Evolutionary conservation across 2,888 invertebrate species (phyloP), one percentile per base, ranked within the genome.

Genomic region (Napeogenes sylphis): DNA sequence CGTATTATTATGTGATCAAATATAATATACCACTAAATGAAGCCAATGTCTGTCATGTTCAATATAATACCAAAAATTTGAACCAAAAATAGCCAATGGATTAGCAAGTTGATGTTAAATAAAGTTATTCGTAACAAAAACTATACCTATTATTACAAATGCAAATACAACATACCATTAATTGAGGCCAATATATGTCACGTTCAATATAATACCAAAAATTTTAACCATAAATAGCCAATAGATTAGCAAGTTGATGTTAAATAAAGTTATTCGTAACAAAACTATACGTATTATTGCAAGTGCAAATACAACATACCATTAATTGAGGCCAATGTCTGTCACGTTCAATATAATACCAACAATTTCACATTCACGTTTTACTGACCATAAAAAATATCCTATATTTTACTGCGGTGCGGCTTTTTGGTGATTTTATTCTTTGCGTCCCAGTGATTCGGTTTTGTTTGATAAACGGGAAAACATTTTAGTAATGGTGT

Each of bases 301-400:
- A 6, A 47, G 47, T n/a, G 47, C n/a, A 47, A 47, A 58, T 21
- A 21, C 21, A 21, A 21, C 21, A 21, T 21, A 21, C 21, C 62
- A 65, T 55, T 58, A 62, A 64, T 60, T 62, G 62, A 47, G 62
- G 68, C 59, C 66, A 67, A 66, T 71, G 67, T 63, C 67, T 59
- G 67, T 70, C 72, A 73, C 70, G 68, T 68, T 68, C 72, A 68
- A 70, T 67, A 67, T 65, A 70, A 72, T 71, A 71, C 75, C 75
- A 78, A 81, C 79, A 77, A 78, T 77, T 77, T 74, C 73, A 73
- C 77, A 77, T 75, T 75, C 77, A 71, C 74, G 73, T 79, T 83
- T 83, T 82, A 83, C 80, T 76, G 79, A 70, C 75, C 77, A 77
- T 84, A 82, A 85, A 84, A 78, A 82, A 82, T 78, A 79, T 78